phyloP scores from a whole-genome alignment of 2,888 invertebrate genomes.

The Crematogaster levior region DNA sequence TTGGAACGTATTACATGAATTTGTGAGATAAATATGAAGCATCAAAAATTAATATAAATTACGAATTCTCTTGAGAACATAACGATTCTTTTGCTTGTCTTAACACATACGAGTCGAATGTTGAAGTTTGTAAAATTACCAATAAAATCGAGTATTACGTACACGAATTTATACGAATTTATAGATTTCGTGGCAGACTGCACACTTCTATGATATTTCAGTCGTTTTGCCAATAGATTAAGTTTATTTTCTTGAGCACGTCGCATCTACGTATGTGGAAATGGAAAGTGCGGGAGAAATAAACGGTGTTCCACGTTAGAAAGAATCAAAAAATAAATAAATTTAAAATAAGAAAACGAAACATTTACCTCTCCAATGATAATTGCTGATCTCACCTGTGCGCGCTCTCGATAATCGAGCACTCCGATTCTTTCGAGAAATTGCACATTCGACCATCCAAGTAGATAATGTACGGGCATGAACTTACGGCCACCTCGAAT shows the following conservation, averaged over 20 bases:
- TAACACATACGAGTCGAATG: conserved; percentile 3
- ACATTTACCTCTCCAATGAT: background rate
- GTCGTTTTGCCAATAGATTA: background rate
- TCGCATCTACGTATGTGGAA: background rate
- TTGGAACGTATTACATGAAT: background rate
- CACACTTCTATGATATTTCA: background rate
- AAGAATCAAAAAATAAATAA: too few relatives aligned
- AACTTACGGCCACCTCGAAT: conserved; percentile 73
- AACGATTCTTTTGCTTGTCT: conserved; percentile 3
- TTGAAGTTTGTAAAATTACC: conserved; percentile 3
- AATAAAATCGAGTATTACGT: conserved; percentile 15
- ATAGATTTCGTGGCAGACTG: background rate
- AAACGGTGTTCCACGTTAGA: background rate
- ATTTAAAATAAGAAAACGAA: background rate
- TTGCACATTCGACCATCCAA: conserved; percentile 81
- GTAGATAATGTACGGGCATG: conserved; percentile 69
- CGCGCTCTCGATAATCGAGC: conserved; percentile 73
- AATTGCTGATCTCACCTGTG: conserved; percentile 70
- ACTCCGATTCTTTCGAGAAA: conserved; percentile 79
- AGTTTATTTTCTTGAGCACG: conserved; percentile 10
- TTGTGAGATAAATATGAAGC: background rate
- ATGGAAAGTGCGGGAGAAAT: background rate
- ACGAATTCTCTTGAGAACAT: background rate
- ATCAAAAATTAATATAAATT: background rate
- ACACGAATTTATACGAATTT: conserved; percentile 28